phyloP scores from a whole-genome alignment of 2,797 vertebrate genomes.

The Lemur catta region DNA sequence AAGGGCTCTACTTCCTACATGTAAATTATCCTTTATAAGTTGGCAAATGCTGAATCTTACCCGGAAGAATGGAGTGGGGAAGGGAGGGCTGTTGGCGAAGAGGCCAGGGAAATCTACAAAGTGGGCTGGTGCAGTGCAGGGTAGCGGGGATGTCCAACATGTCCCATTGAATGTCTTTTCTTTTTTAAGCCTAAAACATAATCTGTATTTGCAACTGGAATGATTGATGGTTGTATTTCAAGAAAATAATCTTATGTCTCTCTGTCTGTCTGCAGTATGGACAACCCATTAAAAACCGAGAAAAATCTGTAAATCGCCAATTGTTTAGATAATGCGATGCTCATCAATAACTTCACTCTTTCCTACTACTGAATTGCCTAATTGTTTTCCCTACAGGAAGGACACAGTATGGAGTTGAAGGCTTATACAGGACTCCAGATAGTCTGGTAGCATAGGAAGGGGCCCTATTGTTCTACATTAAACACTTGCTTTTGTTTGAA shows the following conservation, averaged over 20 bases:
- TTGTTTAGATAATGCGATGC: slow-evolving; percentile 27
- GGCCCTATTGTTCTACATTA: neutral
- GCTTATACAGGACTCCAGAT: neutral
- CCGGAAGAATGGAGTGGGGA: neutral
- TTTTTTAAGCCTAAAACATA: neutral
- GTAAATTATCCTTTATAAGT: neutral
- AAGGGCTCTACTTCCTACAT: neutral
- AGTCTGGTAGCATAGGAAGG: neutral
- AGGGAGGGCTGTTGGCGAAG: neutral
- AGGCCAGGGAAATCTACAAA: neutral
- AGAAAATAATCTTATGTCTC: neutral
- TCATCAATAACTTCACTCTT: neutral
- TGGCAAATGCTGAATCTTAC: neutral
- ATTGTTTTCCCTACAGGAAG: neutral
- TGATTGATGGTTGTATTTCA: neutral
- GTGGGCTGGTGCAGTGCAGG: fast-evolving
- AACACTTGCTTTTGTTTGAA: neutral
- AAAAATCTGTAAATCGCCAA: neutral
- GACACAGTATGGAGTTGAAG: neutral
- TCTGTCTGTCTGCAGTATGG: neutral
- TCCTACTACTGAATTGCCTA: neutral
- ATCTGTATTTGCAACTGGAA: neutral
- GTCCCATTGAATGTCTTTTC: neutral
- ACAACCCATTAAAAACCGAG: neutral
- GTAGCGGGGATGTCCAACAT: neutral